Base-by-base conservation (phyloP, 1,140 invertebrate genomes). In the Aradophagus sp. region DNA sequence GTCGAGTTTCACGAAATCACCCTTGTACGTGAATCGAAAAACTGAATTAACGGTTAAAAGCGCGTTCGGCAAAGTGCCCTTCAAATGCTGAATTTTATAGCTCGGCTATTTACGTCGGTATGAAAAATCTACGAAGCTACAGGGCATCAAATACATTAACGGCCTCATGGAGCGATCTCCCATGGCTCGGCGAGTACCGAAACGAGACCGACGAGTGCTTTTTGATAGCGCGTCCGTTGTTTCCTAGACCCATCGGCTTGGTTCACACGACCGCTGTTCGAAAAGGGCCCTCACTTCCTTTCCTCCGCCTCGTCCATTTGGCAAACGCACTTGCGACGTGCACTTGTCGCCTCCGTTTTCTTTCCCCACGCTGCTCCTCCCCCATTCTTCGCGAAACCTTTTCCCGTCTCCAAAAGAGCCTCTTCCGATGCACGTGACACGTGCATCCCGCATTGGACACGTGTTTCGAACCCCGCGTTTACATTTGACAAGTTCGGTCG, bases 371-470 rank as follows among this genome's bases (percentile, higher is more conserved):
- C 10, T 17, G n/a, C 15, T 11, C 45, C 12, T n/a, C n/a, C n/a
- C n/a, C n/a, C n/a, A n/a, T n/a, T n/a, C n/a, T 16, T 45, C 19
- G 20, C 31, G 16, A 62, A 23, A 32, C 47, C 59, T 53, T 56
- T 72, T 68, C 72, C 67, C 69, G 70, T 70, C 65, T 34, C 35
- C 48, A 50, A 58, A 70, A 67, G 53, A 53, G 35, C 41, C 35
- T 53, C 47, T 58, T 42, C 59, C 58, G 56, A 47, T 62, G 75
- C 80, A 78, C 74, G 80, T 73, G 81, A 79, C 81, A 82, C 80
- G 80, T 82, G 80, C 80, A 77, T 78, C 78, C 65, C 74, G 70
- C 62, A 72, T 73, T 6, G 58, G 61, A 74, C 75, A 76, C 75
- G 75, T 76, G 75, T 69, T 74, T 38, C 13, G 0, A 38, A 61